Evolutionary conservation across 2,113 vertebrate species (phyloP), one percentile per base, ranked within the genome.

Genomic region (Cynopterus brachyotis): DNA sequence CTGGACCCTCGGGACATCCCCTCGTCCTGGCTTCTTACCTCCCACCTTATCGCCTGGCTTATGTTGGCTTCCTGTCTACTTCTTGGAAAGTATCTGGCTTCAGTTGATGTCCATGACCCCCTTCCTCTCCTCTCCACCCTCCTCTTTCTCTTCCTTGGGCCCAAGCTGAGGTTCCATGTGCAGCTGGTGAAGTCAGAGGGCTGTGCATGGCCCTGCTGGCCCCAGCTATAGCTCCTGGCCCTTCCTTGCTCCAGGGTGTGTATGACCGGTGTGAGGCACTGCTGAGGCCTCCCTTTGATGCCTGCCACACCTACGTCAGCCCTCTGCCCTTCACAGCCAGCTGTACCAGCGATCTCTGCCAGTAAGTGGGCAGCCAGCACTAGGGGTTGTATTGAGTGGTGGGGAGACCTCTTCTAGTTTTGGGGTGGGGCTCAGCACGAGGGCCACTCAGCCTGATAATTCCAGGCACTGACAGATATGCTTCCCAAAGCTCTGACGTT

Each of bases 341-440:
- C 98, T 99, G 99, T 97, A 99, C 99, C 96, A 99, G 99, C 6
- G 99, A 99, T 95, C 99, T 99, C 94, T 99, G 99, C 98, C 98
- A 98, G 99, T 99, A 98, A 99, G 99, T 99, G 92, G 69, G 50
- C 30, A 78, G 47, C 70, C 70, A 26, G 50, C 20, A 20, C 11
- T 10, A 4, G 20, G 53, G 35, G 42, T 45, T 53, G 40, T 9
- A 6, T 0, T 37, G 72, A 32, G 62, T 2, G 50, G 8, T 32
- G 57, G 67, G 47, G 40, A 91, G 70, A 17, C 12, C 1, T 32
- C 35, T 91, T 37, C 32, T 1, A 0, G 28, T 35, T 30, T 16
- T 3, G 37, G 15, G 19, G 15, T 28, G 59, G 72, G 26, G 37
- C 37, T 75, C 6, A 32, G 37, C 45, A 37, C 3, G 0, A 42